Base-by-base conservation (phyloP, 2,113 vertebrate species). In the Athene noctua region DNA sequence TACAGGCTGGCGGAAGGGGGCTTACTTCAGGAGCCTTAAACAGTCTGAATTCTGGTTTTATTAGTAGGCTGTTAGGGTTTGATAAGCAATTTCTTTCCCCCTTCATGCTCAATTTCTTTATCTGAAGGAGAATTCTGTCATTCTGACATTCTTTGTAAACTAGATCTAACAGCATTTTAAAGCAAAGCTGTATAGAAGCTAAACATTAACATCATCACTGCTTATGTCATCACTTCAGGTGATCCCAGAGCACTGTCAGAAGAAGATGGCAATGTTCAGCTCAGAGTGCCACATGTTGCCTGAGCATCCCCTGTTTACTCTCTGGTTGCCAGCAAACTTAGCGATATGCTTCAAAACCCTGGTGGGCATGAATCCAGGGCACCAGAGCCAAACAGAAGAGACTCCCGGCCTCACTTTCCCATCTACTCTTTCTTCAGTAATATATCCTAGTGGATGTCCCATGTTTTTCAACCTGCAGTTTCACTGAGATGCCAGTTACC, bases 321-420 rank as follows among this genome's bases (percentile, higher is more conserved):
- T 73, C 25, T 55, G 11, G 23, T 68, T 79, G 62, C 36, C 82
- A 70, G 61, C 32, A 81, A 30, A 57, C 5, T 55, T 9, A 6
- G 36, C 3, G 1, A 38, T 34, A 20, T 0, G 0, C n/a, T 73
- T 68, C 18, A 68, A 73, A 92, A 23, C 12, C 15, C 36, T 8
- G 38, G 34, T 61, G 29, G 26, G 71, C 23, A 78, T 68, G 72
- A 73, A 68, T n/a, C 14, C 7, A 1, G 30, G n/a, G 20, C 30
- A 68, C 57, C 25, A 6, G 9, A 63, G n/a, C 32, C 30, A 63
- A 62, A n/a, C 17, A n/a, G 52, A 86, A 77, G 27, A 80, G 30
- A 80, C 44, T 80, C 49, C 55, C 23, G 66, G 59, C 38, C 18
- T 54, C 42, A 7, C 11, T n/a, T 23, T 52, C 30, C 62, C 10